Base-by-base conservation (phyloP, 2,888 invertebrate genomes). In the Chrysodeixis includens region DNA sequence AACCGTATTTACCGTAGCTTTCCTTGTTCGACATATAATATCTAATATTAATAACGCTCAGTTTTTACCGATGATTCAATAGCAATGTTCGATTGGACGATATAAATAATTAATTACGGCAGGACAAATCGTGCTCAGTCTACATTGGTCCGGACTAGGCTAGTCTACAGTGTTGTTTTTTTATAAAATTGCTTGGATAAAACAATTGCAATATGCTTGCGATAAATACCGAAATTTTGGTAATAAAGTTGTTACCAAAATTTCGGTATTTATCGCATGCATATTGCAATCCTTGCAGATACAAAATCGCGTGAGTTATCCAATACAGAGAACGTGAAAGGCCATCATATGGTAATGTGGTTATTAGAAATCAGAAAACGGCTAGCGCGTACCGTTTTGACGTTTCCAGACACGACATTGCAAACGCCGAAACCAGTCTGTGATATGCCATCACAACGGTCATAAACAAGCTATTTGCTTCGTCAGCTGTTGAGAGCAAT, bases 311-410 rank as follows among this genome's bases (percentile, higher is more conserved):
- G 86, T 88, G 87, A 83, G 89, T 89, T 92, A 92, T 89, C 87
- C 88, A 90, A 92, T 88, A 81, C 79, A 73, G 74, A 78, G 78
- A 84, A 82, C 89, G 93, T 91, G 93, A 93, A 92, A 93, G 92
- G 93, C 92, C 87, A 88, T 83, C 85, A 85, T 92, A 93, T 93
- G 92, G 86, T 90, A 93, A 93, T 93, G 84, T 84, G 84, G 81
- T 82, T 81, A 89, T 91, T 93, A 93, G 93, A 93, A 93, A 93
- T 92, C 90, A 88, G 87, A 90, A 90, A 88, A 88, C 87, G 85
- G 80, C 81, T 66, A 72, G 63, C 76, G 78, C 76, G 67, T 71
- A 85, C 85, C 83, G 86, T 82, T 86, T 78, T 73, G 86, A 81
- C 57, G 71, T 76, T 72, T 79, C 74, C 82, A 62, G 77, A 62